A percentile compares a stretch with the other conserved stretches of the same genome.
phyloP scores from a whole-genome alignment of 1,140 invertebrate genomes.

The Trichonephila inaurata region DNA sequence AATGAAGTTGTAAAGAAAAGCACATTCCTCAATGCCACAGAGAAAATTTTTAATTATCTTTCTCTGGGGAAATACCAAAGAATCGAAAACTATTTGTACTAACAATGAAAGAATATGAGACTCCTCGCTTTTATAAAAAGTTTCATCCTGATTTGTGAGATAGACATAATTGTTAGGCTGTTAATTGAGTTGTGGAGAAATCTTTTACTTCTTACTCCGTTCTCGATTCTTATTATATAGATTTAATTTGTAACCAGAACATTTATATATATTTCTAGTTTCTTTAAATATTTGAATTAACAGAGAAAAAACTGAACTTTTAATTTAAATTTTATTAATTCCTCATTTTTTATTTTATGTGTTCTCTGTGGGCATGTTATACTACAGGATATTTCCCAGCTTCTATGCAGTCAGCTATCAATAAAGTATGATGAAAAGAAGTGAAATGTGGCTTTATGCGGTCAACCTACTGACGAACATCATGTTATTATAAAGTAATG shows the following conservation, averaged over 20 bases:
- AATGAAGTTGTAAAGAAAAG: conserved; percentile 29
- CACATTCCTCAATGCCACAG: conserved; percentile 1
- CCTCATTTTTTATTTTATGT: no score
- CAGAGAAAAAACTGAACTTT: no score
- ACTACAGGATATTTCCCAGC: no score
- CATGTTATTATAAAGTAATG: no score
- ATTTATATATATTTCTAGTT: not conserved
- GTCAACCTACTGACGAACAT: no score
- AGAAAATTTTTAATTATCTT: not conserved
- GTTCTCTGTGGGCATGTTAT: no score
- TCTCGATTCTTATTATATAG: not conserved
- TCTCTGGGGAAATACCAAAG: not conserved
- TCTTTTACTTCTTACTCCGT: not conserved
- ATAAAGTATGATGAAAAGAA: no score
- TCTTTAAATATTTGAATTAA: no score
- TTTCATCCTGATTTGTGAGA: not conserved
- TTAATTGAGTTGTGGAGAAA: not conserved
- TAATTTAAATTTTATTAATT: no score
- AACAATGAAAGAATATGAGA: not conserved
- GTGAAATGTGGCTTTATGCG: no score
- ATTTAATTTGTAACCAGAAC: not conserved
- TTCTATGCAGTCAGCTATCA: no score
- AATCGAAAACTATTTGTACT: not conserved
- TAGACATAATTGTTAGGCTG: not conserved
- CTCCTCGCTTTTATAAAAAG: not conserved